phyloP scores from a whole-genome alignment of 2,113 vertebrate species.

The Mobula birostris region DNA sequence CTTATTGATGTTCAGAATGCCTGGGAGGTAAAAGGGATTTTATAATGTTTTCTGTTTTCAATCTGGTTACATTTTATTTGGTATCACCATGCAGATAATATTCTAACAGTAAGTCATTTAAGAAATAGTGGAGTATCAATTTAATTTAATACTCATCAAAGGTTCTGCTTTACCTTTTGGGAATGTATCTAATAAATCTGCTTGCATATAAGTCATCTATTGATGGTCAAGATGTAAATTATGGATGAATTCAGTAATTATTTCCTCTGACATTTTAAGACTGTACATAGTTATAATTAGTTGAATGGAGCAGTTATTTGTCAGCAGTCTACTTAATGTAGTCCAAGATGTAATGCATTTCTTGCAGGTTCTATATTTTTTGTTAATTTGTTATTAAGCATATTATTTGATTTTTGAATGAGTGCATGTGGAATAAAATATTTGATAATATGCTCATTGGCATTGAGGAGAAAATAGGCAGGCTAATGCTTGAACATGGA shows the following conservation, averaged over 20 bases:
- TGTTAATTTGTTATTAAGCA: neutral
- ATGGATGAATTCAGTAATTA: neutral
- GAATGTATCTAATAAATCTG: neutral
- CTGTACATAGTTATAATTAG: neutral
- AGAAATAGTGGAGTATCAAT: neutral
- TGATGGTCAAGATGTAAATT: neutral
- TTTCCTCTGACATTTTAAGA: neutral
- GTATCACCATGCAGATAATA: neutral
- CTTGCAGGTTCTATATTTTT: neutral
- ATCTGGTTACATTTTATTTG: neutral
- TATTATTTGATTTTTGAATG: neutral
- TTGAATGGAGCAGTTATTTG: neutral
- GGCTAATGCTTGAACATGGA: neutral
- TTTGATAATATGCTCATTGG: neutral
- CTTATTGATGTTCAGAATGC: neutral
- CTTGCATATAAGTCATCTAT: neutral
- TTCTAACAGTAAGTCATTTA: neutral
- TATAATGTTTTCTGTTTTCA: neutral
- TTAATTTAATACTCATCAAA: neutral
- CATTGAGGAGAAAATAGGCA: neutral
- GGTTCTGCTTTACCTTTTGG: neutral
- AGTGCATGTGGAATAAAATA: neutral
- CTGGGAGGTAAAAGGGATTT: neutral
- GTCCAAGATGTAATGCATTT: neutral
- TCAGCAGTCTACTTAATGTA: neutral